A percentile compares a stretch with the other conserved stretches of the same genome.
These are phyloP conservation scores for Loris lydekkerianus DNA, from an alignment of 2,797 vertebrate species.

Conservation along the genomic window DNA sequence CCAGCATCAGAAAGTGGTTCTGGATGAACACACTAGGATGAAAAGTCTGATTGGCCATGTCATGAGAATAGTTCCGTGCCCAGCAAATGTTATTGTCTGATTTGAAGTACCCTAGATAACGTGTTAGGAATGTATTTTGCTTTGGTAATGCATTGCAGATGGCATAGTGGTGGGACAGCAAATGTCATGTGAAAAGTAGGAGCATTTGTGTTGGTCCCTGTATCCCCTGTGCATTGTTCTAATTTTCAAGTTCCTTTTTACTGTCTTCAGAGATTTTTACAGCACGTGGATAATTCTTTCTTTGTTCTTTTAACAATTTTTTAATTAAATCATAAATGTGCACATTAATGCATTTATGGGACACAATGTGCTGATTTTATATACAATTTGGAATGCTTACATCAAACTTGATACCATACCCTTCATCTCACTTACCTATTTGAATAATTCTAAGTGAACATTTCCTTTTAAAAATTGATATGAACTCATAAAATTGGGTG, in stretches of 20 bases:
- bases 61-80: not conserved
- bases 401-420: too few relatives aligned
- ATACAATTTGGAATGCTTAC: too few relatives aligned
- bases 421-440: not conserved
- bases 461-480: not conserved
- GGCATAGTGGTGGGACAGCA: not conserved
- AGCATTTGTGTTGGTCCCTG: not conserved
- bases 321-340: too few relatives aligned
- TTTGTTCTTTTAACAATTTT: too few relatives aligned
- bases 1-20: not conserved
- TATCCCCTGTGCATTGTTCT: accelerated
- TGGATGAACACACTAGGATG: not conserved
- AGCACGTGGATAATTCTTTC: not conserved
- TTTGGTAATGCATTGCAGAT: not conserved
- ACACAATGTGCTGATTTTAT: too few relatives aligned
- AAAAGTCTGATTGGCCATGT: not conserved
- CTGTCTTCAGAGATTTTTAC: accelerated
- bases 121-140: not conserved
- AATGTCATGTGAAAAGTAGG: not conserved
- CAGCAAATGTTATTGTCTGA: not conserved
- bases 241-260: not conserved
- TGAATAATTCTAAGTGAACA: not conserved
- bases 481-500: not conserved
- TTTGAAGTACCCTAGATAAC: not conserved
- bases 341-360: too few relatives aligned